Evolutionary conservation across 2,113 vertebrate species (phyloP).

Genomic region (Bos taurus): ARS-UCD2.0 NC_037343.1:64869001-64869500

Average conservation of each 20-base stretch:
- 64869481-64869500: too few species aligned
- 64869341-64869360: too few species aligned
- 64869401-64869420: too few species aligned
- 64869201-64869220: background rate
- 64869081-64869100: background rate
- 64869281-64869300: background rate
- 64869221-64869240: background rate
- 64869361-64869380: too few species aligned
- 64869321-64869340: background rate
- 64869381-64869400: too few species aligned
- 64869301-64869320: background rate
- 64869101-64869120: background rate
- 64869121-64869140: background rate
- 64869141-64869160: background rate
- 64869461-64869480: too few species aligned
- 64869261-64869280: background rate
- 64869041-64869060: background rate
- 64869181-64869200: background rate
- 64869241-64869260: background rate
- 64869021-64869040: background rate
- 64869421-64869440: too few species aligned
- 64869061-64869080: background rate
- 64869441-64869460: too few species aligned
- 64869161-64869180: background rate
- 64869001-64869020: background rate